Conservation (phyloP, 2,797 vertebrate genomes). For the Pteronotus mesoamericanus region DNA sequence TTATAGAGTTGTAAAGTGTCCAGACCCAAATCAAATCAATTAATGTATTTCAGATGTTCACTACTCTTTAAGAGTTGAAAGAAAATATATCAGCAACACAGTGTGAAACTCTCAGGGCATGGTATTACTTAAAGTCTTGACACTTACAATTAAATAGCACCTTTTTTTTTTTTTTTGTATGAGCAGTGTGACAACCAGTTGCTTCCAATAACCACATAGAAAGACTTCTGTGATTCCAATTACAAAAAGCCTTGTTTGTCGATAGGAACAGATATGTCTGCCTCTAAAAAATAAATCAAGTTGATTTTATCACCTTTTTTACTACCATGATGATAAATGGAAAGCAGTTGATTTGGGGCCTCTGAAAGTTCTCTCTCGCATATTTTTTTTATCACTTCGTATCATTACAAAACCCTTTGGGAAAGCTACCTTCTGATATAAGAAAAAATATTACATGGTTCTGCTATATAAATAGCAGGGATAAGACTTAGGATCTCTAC, state of each 20-base stretch:
- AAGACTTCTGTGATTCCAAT: not conserved
- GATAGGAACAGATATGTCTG: not conserved
- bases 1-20: not conserved
- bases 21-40: not conserved
- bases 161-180: not conserved
- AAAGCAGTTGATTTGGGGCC: not conserved
- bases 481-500: not conserved
- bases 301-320: not conserved
- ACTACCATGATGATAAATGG: not conserved
- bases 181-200: not conserved
- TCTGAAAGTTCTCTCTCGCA: not conserved
- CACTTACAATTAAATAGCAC: not conserved
- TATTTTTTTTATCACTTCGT: not conserved
- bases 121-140: not conserved
- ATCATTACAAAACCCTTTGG: not conserved
- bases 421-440: not conserved
- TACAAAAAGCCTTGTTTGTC: not conserved
- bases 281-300: not conserved
- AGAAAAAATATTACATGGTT: not conserved
- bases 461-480: not conserved
- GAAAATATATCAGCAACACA: not conserved
- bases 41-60: not conserved
- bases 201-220: not conserved
- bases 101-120: not conserved
- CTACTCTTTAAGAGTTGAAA: not conserved